Percentiles rank a stretch among this genome's conserved stretches.
These are phyloP conservation scores for Prionace glauca DNA, from an alignment of 2,797 vertebrate genomes.

Conservation along the genomic window DNA sequence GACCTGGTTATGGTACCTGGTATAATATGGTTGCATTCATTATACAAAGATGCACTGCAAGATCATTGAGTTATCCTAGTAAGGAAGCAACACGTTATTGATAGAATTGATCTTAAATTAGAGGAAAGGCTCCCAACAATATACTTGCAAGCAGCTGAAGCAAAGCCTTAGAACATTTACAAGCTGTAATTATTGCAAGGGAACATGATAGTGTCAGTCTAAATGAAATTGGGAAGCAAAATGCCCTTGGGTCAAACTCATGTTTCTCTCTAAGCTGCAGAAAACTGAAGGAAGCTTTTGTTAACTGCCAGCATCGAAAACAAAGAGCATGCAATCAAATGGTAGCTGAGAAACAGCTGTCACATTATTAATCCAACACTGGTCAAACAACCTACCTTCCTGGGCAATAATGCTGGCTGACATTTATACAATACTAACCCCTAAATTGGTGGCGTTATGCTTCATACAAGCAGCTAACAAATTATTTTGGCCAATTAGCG, in stretches of 20 bases:
- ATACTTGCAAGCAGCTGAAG: not conserved
- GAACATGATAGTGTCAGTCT: not conserved
- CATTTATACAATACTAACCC: not conserved
- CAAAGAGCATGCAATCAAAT: not conserved
- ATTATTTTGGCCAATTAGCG: not conserved
- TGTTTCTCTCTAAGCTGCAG: not conserved
- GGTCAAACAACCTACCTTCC: not conserved
- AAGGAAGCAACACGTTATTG: not conserved
- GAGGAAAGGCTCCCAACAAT: not conserved
- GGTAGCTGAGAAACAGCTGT: not conserved
- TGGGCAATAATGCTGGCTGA: not conserved
- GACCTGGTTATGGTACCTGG: not conserved
- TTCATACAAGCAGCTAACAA: not conserved
- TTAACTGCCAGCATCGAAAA: conserved; percentile 10
- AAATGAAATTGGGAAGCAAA: not conserved
- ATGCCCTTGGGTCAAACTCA: conserved; percentile 14
- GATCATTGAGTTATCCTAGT: not conserved
- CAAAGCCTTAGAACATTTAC: not conserved
- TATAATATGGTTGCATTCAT: not conserved
- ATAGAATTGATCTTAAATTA: not conserved
- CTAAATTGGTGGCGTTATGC: not conserved
- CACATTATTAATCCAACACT: not conserved
- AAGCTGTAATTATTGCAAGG: conserved; percentile 2
- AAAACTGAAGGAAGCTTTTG: conserved; percentile 2
- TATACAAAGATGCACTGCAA: not conserved